A percentile compares a stretch with the other conserved stretches of the same genome.
Conservation (phyloP, 23 tunicate species). For the Phallusia fumigata region DNA sequence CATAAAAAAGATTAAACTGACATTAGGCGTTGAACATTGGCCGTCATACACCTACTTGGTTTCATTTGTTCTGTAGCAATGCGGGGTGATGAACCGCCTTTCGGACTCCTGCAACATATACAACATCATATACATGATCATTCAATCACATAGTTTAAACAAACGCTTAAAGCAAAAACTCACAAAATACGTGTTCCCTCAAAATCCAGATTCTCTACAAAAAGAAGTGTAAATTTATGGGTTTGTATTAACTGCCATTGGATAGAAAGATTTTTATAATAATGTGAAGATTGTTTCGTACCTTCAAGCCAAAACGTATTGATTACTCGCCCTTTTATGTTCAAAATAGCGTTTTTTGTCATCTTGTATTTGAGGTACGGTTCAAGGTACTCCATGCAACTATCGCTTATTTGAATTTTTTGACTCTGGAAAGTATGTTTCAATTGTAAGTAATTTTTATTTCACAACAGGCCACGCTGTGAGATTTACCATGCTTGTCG, state of each 20-base stretch:
- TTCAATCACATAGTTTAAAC: too few species aligned
- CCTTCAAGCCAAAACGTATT: constrained; percentile 1
- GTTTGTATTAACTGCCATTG: too few species aligned
- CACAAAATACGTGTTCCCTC: background rate
- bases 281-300: background rate
- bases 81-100: too few species aligned
- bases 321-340: background rate
- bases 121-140: too few species aligned
- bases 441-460: background rate
- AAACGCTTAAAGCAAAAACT: background rate
- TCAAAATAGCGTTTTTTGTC: background rate
- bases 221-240: background rate
- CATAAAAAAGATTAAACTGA: too few species aligned
- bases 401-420: background rate
- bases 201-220: background rate
- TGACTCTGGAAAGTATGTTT: background rate
- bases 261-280: too few species aligned
- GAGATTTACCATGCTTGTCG: constrained; percentile 19
- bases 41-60: too few species aligned
- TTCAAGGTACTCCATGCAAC: background rate
- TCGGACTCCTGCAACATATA: too few species aligned
- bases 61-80: too few species aligned
- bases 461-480: background rate
- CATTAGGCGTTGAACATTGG: too few species aligned
- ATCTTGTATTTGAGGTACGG: background rate